Percentiles rank a stretch among this genome's conserved stretches.
Conservation (phyloP, 2,797 vertebrate genomes). For the Aselliscus stoliczkanus region DNA sequence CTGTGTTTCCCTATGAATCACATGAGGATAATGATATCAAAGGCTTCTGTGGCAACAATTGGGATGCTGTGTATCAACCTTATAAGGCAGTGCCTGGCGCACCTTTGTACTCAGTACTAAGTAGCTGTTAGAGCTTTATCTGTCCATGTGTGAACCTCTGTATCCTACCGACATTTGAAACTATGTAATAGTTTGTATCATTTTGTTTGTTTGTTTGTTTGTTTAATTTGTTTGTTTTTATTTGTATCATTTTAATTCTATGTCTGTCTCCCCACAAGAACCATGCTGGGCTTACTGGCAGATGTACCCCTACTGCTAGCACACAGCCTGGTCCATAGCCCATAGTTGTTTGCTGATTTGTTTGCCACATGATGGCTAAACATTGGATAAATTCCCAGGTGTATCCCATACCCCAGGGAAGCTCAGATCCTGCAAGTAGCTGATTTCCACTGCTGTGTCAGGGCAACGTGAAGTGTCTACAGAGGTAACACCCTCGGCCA, state of each 20-base stretch:
- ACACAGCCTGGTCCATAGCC: not conserved
- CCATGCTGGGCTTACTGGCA: accelerated
- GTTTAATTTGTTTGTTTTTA: too few relatives aligned
- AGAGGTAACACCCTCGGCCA: not conserved
- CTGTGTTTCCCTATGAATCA: too few relatives aligned
- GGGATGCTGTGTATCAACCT: accelerated
- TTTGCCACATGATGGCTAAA: not conserved
- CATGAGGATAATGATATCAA: accelerated
- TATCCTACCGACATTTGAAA: not conserved
- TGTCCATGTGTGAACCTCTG: not conserved
- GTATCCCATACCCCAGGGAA: accelerated
- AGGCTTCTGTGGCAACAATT: not conserved
- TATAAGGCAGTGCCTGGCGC: accelerated
- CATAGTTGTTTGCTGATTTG: not conserved
- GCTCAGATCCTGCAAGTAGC: not conserved
- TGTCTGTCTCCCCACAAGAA: not conserved
- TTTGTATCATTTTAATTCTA: not conserved
- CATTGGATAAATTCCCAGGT: not conserved
- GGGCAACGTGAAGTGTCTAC: not conserved
- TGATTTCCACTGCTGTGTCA: not conserved
- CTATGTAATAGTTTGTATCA: not conserved
- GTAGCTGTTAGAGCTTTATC: too few relatives aligned
- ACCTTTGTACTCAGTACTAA: accelerated
- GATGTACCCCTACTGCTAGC: not conserved
- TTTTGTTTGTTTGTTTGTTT: too few relatives aligned